Conservation (phyloP, 2,888 invertebrate species). For the Callyntrura sp. region DNA sequence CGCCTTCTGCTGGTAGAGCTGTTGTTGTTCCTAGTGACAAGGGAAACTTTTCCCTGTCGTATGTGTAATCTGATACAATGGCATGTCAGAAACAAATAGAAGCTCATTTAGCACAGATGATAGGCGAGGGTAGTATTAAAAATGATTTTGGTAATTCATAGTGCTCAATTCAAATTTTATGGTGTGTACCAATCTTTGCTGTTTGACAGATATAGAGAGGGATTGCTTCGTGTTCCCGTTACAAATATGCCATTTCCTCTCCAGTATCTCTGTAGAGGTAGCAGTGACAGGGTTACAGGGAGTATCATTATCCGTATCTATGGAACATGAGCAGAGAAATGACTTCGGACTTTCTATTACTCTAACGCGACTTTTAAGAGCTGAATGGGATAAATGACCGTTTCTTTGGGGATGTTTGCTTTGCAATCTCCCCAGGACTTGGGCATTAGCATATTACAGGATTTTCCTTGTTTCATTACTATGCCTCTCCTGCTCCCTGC, state of each 20-base stretch:
- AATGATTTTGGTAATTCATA: conserved; percentile 4
- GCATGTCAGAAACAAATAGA: conserved; percentile 17
- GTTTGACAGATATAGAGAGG: no score
- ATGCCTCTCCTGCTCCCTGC: not conserved
- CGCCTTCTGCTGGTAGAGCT: not conserved
- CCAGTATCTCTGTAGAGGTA: no score
- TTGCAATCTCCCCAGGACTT: not conserved
- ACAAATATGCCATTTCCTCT: not conserved
- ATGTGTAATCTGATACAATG: conserved; percentile 12
- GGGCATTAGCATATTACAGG: conserved; percentile 33
- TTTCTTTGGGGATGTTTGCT: conserved; percentile 17
- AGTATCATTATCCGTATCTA: no score
- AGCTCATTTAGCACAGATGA: not conserved
- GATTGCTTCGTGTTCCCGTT: not conserved
- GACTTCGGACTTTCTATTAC: conserved; percentile 7
- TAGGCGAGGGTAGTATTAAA: conserved; percentile 10
- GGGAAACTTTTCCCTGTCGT: conserved; percentile 12
- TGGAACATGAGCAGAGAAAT: not conserved
- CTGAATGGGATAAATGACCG: conserved; percentile 29
- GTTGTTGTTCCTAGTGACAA: conserved; percentile 16
- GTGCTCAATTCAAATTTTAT: no score
- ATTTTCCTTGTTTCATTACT: conserved; percentile 5
- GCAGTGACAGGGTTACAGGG: no score
- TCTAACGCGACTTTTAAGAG: not conserved
- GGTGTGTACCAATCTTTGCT: no score